phyloP scores from a whole-genome alignment of 2,888 invertebrate genomes.

The Diloba caeruleocephala region DNA sequence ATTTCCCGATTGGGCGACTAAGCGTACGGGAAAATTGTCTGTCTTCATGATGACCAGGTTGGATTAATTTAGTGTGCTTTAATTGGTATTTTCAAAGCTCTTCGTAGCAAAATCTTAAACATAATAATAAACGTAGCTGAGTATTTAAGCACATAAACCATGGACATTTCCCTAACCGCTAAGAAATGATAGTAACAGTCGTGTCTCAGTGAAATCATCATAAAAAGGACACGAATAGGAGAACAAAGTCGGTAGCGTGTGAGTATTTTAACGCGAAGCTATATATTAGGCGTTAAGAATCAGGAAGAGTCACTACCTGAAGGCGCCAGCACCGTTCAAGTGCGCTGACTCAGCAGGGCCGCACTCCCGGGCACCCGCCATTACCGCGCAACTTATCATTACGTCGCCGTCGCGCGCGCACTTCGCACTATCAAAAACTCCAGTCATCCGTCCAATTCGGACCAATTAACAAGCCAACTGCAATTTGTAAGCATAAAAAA shows the following conservation, averaged over 20 bases:
- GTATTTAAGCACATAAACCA: not conserved
- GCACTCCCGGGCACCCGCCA: slow-evolving; percentile 73
- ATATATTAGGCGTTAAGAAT: slow-evolving; percentile 49
- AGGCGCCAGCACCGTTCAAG: slow-evolving; percentile 80
- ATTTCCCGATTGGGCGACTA: slow-evolving; percentile 61
- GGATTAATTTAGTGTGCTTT: slow-evolving; percentile 49
- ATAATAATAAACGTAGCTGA: slow-evolving; percentile 1
- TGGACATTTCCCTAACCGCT: not conserved
- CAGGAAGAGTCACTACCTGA: slow-evolving; percentile 64
- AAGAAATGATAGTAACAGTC: not conserved
- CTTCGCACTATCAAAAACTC: slow-evolving; percentile 82
- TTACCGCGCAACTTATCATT: slow-evolving; percentile 79
- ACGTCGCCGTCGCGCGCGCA: slow-evolving; percentile 78
- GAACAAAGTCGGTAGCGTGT: slow-evolving; percentile 38
- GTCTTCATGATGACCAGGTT: slow-evolving; percentile 62
- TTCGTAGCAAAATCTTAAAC: slow-evolving; percentile 4
- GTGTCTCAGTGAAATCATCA: slow-evolving; percentile 6
- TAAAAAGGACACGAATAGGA: slow-evolving; percentile 35
- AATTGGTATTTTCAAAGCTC: slow-evolving; percentile 24
- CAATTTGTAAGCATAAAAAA: slow-evolving; percentile 79
- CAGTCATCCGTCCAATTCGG: slow-evolving; percentile 80
- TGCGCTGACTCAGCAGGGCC: slow-evolving; percentile 83
- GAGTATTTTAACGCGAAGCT: slow-evolving; percentile 53
- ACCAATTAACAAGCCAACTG: slow-evolving; percentile 82
- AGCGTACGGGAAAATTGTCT: slow-evolving; percentile 65